Conservation (phyloP, 2,113 vertebrate genomes). For the Oryzias curvinotus region DNA sequence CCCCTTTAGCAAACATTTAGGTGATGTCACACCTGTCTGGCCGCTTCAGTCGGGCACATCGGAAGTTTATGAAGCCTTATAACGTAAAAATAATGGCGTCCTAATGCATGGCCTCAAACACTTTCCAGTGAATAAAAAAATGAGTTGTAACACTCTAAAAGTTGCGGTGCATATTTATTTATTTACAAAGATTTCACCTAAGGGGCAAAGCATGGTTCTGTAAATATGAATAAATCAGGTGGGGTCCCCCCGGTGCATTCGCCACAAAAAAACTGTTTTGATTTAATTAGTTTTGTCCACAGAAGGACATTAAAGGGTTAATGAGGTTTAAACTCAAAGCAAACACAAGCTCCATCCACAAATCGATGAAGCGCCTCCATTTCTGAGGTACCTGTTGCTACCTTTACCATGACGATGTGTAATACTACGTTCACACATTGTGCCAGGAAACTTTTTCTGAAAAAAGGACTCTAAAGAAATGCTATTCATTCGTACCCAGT, state of each 20-base stretch:
- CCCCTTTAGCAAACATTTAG: slow-evolving; percentile 66
- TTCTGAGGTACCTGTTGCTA: slow-evolving; percentile 7
- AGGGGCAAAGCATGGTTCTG: slow-evolving; percentile 50
- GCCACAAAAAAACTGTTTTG: slow-evolving; percentile 44
- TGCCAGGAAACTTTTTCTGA: too few species aligned
- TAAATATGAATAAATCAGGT: slow-evolving; percentile 73
- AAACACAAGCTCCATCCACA: slow-evolving; percentile 55
- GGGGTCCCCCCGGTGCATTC: slow-evolving; percentile 55
- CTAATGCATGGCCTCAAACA: slow-evolving; percentile 26
- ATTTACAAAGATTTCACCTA: slow-evolving; percentile 61
- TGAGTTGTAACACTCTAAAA: slow-evolving; percentile 31
- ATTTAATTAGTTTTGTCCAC: slow-evolving; percentile 59
- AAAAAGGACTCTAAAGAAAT: too few species aligned
- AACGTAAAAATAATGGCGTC: slow-evolving; percentile 7
- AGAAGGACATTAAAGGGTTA: slow-evolving; percentile 65
- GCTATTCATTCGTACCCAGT: too few species aligned
- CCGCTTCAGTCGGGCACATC: slow-evolving; percentile 27
- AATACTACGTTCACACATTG: background rate
- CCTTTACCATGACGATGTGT: too few species aligned
- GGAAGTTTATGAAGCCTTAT: slow-evolving; percentile 34
- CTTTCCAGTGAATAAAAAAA: slow-evolving; percentile 29
- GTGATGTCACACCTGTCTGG: slow-evolving; percentile 31
- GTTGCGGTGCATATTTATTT: slow-evolving; percentile 66
- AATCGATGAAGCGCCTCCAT: slow-evolving; percentile 47
- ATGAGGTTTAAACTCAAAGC: slow-evolving; percentile 65